Evolutionary conservation across 2,113 vertebrate species (phyloP).

Genomic region (Pogona vitticeps): DNA sequence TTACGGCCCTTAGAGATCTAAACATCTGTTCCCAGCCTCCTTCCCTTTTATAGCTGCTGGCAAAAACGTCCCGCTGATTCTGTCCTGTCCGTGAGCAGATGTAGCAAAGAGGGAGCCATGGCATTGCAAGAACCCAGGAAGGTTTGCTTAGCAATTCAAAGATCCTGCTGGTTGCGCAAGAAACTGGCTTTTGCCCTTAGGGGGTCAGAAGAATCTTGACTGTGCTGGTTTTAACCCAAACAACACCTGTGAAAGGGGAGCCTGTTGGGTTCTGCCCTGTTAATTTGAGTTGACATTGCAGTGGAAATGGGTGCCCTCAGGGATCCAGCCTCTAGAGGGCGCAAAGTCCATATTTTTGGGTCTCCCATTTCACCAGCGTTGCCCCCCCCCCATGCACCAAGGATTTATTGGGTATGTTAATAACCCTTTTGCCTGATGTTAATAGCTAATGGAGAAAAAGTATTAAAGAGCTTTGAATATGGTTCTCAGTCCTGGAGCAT

Average conservation of each 20-base stretch:
- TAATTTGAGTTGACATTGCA: neutral
- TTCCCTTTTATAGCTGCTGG: neutral
- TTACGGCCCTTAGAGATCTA: neutral
- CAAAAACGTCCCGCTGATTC: neutral
- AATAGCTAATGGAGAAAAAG: slow-evolving; percentile 18
- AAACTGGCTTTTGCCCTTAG: neutral
- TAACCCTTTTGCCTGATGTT: slow-evolving; percentile 8
- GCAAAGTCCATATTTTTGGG: slow-evolving; percentile 7
- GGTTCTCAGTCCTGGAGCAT: neutral
- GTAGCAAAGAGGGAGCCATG: neutral
- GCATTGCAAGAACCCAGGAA: neutral
- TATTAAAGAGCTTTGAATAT: slow-evolving; percentile 9
- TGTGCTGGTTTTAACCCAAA: neutral
- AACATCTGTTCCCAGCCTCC: neutral
- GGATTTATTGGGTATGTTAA: neutral
- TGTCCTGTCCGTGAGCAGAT: neutral
- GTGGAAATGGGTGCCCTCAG: neutral
- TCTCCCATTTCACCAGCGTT: too few relatives aligned
- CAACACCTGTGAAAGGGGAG: neutral
- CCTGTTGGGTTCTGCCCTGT: neutral
- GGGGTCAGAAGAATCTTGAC: neutral
- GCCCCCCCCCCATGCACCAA: neutral
- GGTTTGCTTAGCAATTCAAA: neutral
- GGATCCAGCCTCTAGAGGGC: slow-evolving; percentile 24
- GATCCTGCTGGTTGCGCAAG: too few relatives aligned